A percentile compares a stretch with the other conserved stretches of the same genome.
phyloP scores from a whole-genome alignment of 2,113 vertebrate genomes.

The Alouatta palliata region DNA sequence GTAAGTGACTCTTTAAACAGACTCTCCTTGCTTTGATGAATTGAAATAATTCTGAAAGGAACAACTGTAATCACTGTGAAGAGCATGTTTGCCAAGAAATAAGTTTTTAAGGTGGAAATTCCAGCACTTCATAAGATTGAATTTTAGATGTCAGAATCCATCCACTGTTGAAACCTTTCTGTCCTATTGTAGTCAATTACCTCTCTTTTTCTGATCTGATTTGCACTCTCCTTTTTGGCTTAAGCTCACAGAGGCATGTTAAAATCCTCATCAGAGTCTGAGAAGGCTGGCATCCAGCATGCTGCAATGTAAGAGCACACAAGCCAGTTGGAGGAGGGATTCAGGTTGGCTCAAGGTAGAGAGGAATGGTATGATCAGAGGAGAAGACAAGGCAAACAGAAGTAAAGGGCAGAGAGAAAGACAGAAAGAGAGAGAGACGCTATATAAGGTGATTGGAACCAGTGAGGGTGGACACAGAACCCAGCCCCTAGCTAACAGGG shows the following conservation, averaged over 20 bases:
- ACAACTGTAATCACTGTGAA: neutral
- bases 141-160: neutral
- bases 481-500: neutral
- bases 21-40: constrained; percentile 8
- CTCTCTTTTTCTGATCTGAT: neutral
- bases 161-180: neutral
- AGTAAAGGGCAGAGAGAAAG: neutral
- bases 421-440: neutral
- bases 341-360: neutral
- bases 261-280: too few species aligned
- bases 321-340: neutral
- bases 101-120: neutral
- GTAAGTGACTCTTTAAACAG: constrained; percentile 28
- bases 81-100: constrained; percentile 34
- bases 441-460: neutral
- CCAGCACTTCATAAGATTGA: neutral
- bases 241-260: neutral
- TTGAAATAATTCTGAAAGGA: constrained; percentile 50
- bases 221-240: neutral
- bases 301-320: rapidly evolving
- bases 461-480: neutral
- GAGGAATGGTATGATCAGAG: neutral
- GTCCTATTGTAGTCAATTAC: neutral
- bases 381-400: neutral
- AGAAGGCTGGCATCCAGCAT: neutral